Conservation (phyloP, 2,113 vertebrate species). For the Ophiodon elongatus region DNA sequence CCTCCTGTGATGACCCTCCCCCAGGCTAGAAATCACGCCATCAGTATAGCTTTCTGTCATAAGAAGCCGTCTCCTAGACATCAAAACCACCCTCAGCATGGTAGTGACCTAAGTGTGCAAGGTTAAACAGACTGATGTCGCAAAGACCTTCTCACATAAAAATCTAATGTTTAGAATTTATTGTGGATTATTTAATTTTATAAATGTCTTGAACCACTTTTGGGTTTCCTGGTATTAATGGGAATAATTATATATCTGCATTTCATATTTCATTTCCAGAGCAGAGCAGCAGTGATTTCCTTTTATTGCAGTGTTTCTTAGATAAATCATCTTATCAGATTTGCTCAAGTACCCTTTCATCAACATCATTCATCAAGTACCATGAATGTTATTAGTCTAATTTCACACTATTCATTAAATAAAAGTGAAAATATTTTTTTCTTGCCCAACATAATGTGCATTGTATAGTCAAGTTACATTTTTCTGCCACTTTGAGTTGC, state of each 20-base stretch:
- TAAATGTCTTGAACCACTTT: background rate
- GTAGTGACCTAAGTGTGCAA: conserved; percentile 33
- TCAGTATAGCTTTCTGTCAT: conserved; percentile 83
- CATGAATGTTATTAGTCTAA: background rate
- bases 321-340: background rate
- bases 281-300: background rate
- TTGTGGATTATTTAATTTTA: conserved; percentile 5
- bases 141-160: conserved; percentile 50
- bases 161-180: conserved; percentile 1
- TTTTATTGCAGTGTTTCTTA: conserved; percentile 12
- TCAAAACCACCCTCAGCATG: conserved; percentile 64
- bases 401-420: background rate
- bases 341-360: background rate
- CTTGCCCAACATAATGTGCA: background rate
- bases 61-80: conserved; percentile 72
- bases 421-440: background rate
- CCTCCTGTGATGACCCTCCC: conserved; percentile 80
- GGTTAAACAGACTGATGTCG: conserved; percentile 67
- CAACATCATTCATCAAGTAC: background rate
- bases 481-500: background rate
- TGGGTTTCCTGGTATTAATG: background rate
- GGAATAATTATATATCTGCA: background rate
- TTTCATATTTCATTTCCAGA: background rate
- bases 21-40: conserved; percentile 79
- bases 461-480: background rate